Evolutionary conservation across 1,140 invertebrate species (phyloP).

Genomic region (Pachypeltis micranthus): DNA sequence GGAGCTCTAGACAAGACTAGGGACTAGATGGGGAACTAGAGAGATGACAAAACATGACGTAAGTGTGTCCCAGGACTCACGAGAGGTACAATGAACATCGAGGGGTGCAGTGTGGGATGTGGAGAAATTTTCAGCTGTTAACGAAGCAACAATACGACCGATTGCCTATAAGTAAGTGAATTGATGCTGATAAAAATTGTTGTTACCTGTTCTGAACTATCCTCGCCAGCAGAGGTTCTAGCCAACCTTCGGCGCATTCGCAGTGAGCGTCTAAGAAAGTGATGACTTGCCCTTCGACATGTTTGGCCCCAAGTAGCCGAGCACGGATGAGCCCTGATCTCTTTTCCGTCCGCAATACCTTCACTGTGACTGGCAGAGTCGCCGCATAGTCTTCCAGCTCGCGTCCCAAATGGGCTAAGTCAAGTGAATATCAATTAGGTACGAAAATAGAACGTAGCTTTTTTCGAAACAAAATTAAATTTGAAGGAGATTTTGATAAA

Average conservation of each 20-base stretch:
- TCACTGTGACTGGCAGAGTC: conserved; percentile 68
- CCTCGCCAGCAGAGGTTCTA: conserved; percentile 78
- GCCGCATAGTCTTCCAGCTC: conserved; percentile 83
- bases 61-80: no score
- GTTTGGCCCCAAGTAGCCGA: conserved; percentile 77
- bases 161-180: no score
- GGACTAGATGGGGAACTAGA: no score
- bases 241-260: conserved; percentile 83
- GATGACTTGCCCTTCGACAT: conserved; percentile 85
- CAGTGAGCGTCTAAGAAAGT: conserved; percentile 95
- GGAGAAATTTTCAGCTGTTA: no score
- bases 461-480: conserved; percentile 6
- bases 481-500: no score
- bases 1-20: no score
- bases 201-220: conserved; percentile 69
- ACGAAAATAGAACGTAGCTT: neutral
- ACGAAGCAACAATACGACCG: no score
- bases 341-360: conserved; percentile 73
- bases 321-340: conserved; percentile 89
- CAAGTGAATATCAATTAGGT: no score
- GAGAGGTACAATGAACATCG: no score
- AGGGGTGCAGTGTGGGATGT: no score
- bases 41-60: no score
- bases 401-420: conserved; percentile 74
- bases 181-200: conserved; percentile 4